Percentiles rank a stretch among this genome's conserved stretches.
Evolutionary conservation across 2,888 invertebrate genomes (phyloP).

Genomic region (Synergus itoensis): DNA sequence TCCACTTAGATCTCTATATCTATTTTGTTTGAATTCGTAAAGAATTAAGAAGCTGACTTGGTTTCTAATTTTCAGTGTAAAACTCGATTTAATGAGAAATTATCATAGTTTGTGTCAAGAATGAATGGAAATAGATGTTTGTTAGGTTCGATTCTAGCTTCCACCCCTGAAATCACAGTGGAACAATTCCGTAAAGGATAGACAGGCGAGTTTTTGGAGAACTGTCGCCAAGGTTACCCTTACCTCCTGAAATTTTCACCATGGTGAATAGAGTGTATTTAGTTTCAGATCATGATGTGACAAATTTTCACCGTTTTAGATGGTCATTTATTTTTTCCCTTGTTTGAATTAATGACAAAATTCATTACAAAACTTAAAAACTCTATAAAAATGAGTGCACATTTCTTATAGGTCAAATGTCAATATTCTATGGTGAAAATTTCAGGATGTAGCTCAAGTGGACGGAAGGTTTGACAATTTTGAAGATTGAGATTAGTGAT

Average conservation of each 20-base stretch:
- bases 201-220: conserved; percentile 12
- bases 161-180: conserved; percentile 31
- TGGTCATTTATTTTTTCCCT: too few relatives aligned
- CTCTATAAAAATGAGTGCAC: too few relatives aligned
- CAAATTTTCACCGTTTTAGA: too few relatives aligned
- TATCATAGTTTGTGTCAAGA: not conserved
- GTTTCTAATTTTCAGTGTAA: too few relatives aligned
- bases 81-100: too few relatives aligned
- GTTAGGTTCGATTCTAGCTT: conserved; percentile 19
- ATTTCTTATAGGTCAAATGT: too few relatives aligned
- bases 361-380: too few relatives aligned
- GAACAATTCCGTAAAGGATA: conserved; percentile 18
- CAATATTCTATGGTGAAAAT: too few relatives aligned
- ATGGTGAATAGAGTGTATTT: not conserved
- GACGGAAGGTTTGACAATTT: conserved; percentile 13
- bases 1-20: not conserved
- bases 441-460: too few relatives aligned
- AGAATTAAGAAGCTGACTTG: not conserved
- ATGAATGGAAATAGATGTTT: not conserved
- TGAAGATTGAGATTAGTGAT: not conserved
- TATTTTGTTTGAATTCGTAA: not conserved
- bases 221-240: conserved; percentile 3
- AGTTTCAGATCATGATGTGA: too few relatives aligned
- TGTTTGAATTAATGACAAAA: too few relatives aligned
- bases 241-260: too few relatives aligned